These are phyloP conservation scores for Leptothorax acervorum DNA, from an alignment of 2,888 invertebrate genomes.

Conservation along the genomic window DNA sequence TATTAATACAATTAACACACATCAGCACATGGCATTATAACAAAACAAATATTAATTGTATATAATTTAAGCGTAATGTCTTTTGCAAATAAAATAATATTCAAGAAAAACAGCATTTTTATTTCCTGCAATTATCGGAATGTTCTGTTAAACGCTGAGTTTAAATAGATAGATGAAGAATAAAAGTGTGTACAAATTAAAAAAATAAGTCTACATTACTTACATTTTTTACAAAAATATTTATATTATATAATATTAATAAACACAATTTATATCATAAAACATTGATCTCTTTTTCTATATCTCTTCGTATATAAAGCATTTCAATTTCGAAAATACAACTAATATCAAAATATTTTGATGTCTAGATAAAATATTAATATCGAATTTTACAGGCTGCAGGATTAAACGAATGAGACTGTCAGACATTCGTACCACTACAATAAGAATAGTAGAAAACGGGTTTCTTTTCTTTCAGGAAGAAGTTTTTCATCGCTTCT, in stretches of 20 bases:
- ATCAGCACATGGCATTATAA: too few species aligned
- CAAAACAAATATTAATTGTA: neutral
- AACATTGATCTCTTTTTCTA: neutral
- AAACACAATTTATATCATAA: neutral
- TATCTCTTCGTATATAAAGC: neutral
- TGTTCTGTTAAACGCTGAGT: neutral
- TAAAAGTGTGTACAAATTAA: neutral
- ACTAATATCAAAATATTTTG: neutral
- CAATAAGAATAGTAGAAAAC: conserved; percentile 7
- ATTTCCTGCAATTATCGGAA: neutral
- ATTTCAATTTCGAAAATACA: neutral
- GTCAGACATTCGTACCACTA: neutral
- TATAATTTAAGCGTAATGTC: neutral
- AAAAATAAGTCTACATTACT: neutral
- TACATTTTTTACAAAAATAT: neutral
- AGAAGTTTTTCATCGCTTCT: conserved; percentile 28
- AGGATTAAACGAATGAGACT: conserved; percentile 25
- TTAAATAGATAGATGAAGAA: neutral
- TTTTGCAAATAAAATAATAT: neutral
- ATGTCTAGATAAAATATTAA: conserved; percentile 14
- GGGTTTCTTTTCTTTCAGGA: conserved; percentile 12
- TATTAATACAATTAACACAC: too few species aligned
- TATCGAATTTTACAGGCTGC: conserved; percentile 15
- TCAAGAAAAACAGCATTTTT: neutral
- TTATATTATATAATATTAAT: neutral